Conservation (phyloP, 2,888 invertebrate species). For the Biston stratarius region DNA sequence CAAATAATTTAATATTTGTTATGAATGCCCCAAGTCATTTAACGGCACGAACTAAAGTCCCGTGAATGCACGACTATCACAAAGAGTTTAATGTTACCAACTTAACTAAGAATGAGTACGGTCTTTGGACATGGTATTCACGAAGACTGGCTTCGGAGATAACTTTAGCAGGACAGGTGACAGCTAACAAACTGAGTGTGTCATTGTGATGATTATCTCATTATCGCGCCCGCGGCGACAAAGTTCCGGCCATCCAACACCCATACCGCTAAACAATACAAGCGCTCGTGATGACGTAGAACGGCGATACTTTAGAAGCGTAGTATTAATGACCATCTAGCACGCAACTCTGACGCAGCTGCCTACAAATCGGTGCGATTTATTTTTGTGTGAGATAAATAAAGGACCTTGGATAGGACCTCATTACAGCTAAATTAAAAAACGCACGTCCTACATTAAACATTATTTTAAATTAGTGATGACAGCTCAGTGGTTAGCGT, state of each 20-base stretch:
- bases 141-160: not conserved
- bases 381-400: not conserved
- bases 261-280: slow-evolving; percentile 23
- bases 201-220: slow-evolving; percentile 16
- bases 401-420: not conserved
- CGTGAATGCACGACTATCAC: not conserved
- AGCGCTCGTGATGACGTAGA: slow-evolving; percentile 14
- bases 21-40: too few species aligned
- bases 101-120: too few species aligned
- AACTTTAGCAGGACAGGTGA: not conserved
- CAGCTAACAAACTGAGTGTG: slow-evolving; percentile 7
- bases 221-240: slow-evolving; percentile 12
- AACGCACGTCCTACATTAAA: too few species aligned
- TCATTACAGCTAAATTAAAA: too few species aligned
- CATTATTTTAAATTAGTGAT: too few species aligned
- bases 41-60: not conserved
- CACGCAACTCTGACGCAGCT: slow-evolving; percentile 26
- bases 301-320: slow-evolving; percentile 17
- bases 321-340: slow-evolving; percentile 24
- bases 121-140: too few species aligned
- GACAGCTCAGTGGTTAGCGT: too few species aligned
- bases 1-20: too few species aligned
- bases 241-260: slow-evolving; percentile 24
- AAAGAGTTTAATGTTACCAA: not conserved
- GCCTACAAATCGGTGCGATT: not conserved